Evolutionary conservation across 1,140 invertebrate species (phyloP).

Genomic region (Caenorhabditis inopinata): DNA sequence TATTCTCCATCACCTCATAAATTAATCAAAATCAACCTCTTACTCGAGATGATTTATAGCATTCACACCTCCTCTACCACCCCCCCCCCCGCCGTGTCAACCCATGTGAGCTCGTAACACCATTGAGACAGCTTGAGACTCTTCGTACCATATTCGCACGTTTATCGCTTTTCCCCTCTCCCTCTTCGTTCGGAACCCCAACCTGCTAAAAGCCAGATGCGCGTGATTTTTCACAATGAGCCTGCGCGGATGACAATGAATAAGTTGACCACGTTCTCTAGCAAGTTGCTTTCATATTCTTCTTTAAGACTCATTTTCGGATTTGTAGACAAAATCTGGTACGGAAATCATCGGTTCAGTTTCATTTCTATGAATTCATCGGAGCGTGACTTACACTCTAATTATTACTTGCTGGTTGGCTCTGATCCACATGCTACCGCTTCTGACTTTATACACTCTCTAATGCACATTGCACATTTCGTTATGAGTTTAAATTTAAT

Average conservation of each 20-base stretch:
- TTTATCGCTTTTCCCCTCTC: neutral
- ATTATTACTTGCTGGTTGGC: neutral
- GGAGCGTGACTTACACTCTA: neutral
- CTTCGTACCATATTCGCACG: neutral
- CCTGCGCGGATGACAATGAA: neutral
- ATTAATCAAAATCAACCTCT: conserved; percentile 24
- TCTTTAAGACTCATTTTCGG: conserved; percentile 11
- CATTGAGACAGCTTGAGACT: neutral
- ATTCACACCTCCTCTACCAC: neutral
- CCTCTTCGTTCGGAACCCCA: no score
- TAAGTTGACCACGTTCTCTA: neutral
- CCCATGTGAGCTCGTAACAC: neutral
- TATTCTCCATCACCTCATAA: conserved; percentile 21
- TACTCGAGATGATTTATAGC: conserved; percentile 20
- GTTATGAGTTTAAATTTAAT: neutral
- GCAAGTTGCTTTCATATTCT: neutral
- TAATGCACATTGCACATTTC: no score
- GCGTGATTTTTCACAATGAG: conserved; percentile 22
- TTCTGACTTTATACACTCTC: neutral
- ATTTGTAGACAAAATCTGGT: neutral
- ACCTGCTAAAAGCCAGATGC: conserved; percentile 14
- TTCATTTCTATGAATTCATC: neutral
- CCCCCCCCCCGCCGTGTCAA: neutral
- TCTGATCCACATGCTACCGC: neutral
- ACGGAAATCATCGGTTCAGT: neutral